Base-by-base conservation (phyloP, 2,797 vertebrate genomes). In the Steatocranus sp. region DNA sequence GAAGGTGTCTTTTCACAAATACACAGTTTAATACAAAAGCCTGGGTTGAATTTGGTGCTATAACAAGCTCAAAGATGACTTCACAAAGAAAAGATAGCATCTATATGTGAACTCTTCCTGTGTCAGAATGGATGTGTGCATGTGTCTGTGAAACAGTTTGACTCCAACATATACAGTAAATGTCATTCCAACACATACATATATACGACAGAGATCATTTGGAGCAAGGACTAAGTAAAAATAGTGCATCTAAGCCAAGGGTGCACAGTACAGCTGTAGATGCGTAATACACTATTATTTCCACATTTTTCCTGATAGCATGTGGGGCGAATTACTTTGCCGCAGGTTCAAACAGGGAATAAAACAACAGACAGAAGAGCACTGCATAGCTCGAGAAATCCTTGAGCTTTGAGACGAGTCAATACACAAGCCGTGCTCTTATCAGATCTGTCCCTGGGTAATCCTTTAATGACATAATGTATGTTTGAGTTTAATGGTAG, bases 261-360 rank as follows among this genome's bases (percentile, higher is more conserved):
- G 2, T 73, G 41, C 63, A 30, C 18, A 78, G 38, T 68, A 75
- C 70, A 87, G 88, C 86, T 91, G 58, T 88, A 83, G 79, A 75
- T 85, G 81, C 82, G 38, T 73, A 76, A 87, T 81, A 81, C 80
- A 83, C 85, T 93, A 92, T 92, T 92, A 79, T 93, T 94, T 94
- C 92, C 92, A 94, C 91, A 93, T 85, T 91, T 90, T 90, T 93
- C 91, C 89, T 88, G 32, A 73, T 89, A 90, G 89, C 92, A 95
- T 94, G 88, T 94, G 91, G 91, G 93, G 91, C 82, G 89, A 81
- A 94, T 95, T 94, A 94, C 63, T 88, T 79, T 75, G 80, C 88
- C 25, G 73, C 85, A 85, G 86, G 88, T 92, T 92, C 88, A 93
- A 92, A 90, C 79, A 73, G 84, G 78, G 87, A 92, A 91, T 86